phyloP scores from a whole-genome alignment of 2,797 vertebrate species.

The Peromyscus melanophrys region DNA sequence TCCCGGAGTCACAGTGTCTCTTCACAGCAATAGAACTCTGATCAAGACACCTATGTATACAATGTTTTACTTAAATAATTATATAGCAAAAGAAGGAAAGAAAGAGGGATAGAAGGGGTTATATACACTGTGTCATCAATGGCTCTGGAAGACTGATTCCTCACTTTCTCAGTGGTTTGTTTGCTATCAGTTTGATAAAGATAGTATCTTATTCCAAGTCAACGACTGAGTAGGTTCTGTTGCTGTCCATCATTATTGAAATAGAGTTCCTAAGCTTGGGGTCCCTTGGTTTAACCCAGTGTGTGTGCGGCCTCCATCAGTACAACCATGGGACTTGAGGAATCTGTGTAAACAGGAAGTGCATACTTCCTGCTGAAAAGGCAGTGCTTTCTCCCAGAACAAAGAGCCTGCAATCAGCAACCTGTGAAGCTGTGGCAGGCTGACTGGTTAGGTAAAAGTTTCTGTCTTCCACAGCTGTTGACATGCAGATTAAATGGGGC shows the following conservation, averaged over 20 bases:
- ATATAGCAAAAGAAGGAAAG: background rate
- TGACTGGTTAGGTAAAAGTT: background rate
- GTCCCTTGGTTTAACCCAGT: background rate
- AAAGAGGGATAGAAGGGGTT: too few species aligned
- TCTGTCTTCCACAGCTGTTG: background rate
- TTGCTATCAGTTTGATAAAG: background rate
- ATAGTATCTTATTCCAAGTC: constrained; percentile 12
- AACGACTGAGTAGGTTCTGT: background rate
- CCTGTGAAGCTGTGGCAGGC: background rate
- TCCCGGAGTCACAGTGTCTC: background rate
- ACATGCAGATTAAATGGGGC: background rate
- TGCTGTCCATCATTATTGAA: background rate
- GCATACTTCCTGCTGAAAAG: fast-evolving
- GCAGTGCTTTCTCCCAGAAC: background rate
- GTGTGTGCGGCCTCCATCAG: background rate
- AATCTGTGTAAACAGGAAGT: background rate
- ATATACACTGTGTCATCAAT: background rate
- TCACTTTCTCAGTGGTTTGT: background rate
- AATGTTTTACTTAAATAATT: background rate
- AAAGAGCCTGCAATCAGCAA: background rate
- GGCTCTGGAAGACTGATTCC: background rate
- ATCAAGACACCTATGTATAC: background rate
- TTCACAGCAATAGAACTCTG: background rate
- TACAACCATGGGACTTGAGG: background rate
- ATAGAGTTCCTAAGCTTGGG: background rate